Percentiles rank a stretch among this genome's conserved stretches.
Evolutionary conservation across 64 coral and sea anemone genomes (phyloP).

Genomic region (Porites lutea): DNA sequence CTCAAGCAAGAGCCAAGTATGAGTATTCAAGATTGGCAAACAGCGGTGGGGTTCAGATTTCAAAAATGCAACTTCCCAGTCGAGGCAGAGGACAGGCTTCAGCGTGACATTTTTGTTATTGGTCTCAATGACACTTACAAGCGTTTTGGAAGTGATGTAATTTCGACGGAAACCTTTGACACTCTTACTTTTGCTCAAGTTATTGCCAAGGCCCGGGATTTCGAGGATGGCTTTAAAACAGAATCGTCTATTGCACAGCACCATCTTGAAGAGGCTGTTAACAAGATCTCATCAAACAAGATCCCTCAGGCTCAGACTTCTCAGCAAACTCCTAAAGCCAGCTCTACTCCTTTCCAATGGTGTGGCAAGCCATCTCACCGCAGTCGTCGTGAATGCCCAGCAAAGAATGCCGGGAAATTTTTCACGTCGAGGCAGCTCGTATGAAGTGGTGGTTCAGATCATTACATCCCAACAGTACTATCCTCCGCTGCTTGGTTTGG

Average conservation of each 20-base stretch:
- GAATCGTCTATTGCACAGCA: conserved; percentile 43
- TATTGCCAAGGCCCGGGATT: conserved; percentile 47
- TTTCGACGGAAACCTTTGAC: conserved; percentile 29
- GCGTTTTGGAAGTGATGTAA: conserved; percentile 47
- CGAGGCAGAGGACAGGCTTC: conserved; percentile 38
- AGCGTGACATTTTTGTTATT: conserved; percentile 63
- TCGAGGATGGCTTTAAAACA: conserved; percentile 42
- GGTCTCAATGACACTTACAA: conserved; percentile 68
- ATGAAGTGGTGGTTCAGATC: conserved; percentile 25
- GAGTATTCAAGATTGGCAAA: conserved; percentile 66
- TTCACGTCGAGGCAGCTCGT: conserved; percentile 23
- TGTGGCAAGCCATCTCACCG: conserved; percentile 16
- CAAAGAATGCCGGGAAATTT: too few relatives aligned
- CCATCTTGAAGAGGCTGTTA: conserved; percentile 38
- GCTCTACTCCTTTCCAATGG: background rate
- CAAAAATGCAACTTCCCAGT: conserved; percentile 59
- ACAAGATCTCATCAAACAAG: too few relatives aligned
- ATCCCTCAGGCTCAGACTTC: background rate
- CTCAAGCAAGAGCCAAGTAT: conserved; percentile 47
- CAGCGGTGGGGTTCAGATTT: conserved; percentile 35
- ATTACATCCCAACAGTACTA: conserved; percentile 21
- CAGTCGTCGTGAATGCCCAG: conserved; percentile 20
- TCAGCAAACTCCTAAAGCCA: background rate
- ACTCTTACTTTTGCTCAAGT: conserved; percentile 65
- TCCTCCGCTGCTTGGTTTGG: conserved; percentile 22